Conservation (phyloP, 2,888 invertebrate species). For the Microctonus hyperodae region DNA sequence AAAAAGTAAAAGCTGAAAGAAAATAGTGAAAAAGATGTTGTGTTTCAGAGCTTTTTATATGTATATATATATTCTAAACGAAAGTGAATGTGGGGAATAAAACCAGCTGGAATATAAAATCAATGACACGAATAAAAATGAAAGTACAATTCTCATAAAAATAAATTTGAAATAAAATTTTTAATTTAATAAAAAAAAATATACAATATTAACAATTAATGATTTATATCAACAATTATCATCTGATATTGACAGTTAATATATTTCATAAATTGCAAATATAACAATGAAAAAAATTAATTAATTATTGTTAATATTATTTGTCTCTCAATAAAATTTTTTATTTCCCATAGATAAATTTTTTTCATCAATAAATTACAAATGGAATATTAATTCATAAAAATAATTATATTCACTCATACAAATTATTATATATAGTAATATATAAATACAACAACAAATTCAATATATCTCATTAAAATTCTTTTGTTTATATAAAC, state of each 20-base stretch:
- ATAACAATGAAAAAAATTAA: no score
- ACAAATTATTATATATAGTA: not conserved
- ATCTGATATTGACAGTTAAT: no score
- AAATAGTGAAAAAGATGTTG: not conserved
- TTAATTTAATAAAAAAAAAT: no score
- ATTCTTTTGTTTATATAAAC: slow-evolving; percentile 4
- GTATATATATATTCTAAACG: slow-evolving; percentile 5
- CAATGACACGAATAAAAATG: slow-evolving; percentile 3
- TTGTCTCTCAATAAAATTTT: not conserved
- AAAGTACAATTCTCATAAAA: not conserved
- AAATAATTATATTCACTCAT: no score
- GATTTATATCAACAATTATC: no score
- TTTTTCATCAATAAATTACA: no score
- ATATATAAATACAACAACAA: not conserved
- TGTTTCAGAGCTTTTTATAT: not conserved
- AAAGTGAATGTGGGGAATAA: slow-evolving; percentile 18
- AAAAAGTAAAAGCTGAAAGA: slow-evolving; percentile 16
- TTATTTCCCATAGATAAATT: no score
- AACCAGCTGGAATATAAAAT: slow-evolving; percentile 1
- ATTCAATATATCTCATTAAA: slow-evolving; percentile 18
- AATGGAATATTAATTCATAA: no score
- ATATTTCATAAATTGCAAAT: no score
- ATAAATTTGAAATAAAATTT: no score
- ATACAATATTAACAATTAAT: no score
- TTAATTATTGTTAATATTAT: no score